Evolutionary conservation across 1,140 invertebrate species (phyloP).

Genomic region (Limonius californicus): DNA sequence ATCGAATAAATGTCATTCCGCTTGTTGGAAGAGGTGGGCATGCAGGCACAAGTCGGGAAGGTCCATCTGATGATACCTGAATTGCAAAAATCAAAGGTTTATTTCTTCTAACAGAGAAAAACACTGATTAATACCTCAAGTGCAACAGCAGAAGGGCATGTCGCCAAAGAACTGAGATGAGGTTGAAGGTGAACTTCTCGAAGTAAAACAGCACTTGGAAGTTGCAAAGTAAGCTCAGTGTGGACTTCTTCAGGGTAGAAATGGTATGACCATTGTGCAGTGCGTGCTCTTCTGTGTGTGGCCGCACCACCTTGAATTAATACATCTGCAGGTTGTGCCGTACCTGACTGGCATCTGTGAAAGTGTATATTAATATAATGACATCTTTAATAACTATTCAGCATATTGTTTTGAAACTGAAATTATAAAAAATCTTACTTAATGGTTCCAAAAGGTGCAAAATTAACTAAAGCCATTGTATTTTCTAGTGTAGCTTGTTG

Average conservation of each 20-base stretch:
- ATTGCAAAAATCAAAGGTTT: too few relatives aligned
- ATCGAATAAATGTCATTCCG: slow-evolving; percentile 79
- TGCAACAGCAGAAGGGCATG: slow-evolving; percentile 86
- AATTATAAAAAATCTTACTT: slow-evolving; percentile 11
- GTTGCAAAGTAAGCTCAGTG: slow-evolving; percentile 79
- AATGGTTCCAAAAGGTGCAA: slow-evolving; percentile 73
- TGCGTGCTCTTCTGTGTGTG: slow-evolving; percentile 76
- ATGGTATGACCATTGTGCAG: slow-evolving; percentile 88
- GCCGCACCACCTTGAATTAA: slow-evolving; percentile 64
- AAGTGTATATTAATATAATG: background rate
- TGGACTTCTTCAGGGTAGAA: slow-evolving; percentile 88
- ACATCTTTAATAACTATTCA: too few relatives aligned
- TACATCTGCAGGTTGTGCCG: slow-evolving; percentile 82
- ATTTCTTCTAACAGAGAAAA: background rate
- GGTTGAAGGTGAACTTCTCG: slow-evolving; percentile 86
- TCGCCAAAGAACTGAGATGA: slow-evolving; percentile 77
- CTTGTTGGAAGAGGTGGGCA: slow-evolving; percentile 73
- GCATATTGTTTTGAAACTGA: too few relatives aligned
- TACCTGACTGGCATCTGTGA: slow-evolving; percentile 58
- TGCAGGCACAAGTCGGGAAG: slow-evolving; percentile 57
- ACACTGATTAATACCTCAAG: slow-evolving; percentile 72
- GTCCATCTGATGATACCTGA: slow-evolving; percentile 55
- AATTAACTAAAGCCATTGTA: slow-evolving; percentile 73
- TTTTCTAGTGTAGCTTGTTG: slow-evolving; percentile 52
- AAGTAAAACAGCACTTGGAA: slow-evolving; percentile 86